Evolutionary conservation across 2,888 invertebrate species (phyloP).

Genomic region (Himalopsyche tibetana): DNA sequence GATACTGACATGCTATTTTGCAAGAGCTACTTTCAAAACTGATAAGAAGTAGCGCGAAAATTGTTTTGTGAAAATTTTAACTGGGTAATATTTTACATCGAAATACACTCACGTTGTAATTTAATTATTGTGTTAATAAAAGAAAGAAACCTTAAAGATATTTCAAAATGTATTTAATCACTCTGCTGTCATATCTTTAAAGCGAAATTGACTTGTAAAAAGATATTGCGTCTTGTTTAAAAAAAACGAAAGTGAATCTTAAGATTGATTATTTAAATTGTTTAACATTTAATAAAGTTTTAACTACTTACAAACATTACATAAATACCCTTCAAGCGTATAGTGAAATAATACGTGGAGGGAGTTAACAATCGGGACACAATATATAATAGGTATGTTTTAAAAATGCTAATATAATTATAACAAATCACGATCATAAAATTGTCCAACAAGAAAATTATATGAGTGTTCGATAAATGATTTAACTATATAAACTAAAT

Average conservation of each 20-base stretch:
- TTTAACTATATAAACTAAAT: no score
- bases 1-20: neutral
- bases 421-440: no score
- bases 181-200: neutral
- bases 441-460: no score
- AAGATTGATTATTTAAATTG: neutral
- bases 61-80: neutral
- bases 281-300: neutral
- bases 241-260: neutral
- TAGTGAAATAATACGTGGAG: no score
- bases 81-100: neutral
- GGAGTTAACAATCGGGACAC: no score
- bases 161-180: neutral
- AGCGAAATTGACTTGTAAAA: neutral
- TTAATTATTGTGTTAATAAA: no score
- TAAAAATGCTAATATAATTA: no score
- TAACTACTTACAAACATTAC: neutral
- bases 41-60: slow-evolving; percentile 11
- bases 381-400: no score
- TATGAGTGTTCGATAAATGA: no score
- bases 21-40: neutral
- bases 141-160: no score
- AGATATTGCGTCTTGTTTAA: neutral
- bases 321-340: no score
- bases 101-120: no score